Evolutionary conservation across 2,113 vertebrate species (phyloP).

Genomic region (Arenaria interpres): DNA sequence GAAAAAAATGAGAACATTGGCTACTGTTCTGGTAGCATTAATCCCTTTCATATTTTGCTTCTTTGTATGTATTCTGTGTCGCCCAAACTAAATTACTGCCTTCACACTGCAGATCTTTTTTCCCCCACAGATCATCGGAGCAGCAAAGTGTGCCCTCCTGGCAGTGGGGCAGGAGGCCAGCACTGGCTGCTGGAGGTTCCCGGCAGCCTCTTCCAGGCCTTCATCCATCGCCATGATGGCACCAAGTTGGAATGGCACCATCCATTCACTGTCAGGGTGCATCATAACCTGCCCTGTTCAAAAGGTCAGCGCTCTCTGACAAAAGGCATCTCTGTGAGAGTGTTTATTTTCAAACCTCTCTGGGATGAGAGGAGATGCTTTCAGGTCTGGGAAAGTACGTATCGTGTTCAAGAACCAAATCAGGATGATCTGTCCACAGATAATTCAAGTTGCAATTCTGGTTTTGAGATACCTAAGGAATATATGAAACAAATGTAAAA

Average conservation of each 20-base stretch:
- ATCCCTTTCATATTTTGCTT: not conserved
- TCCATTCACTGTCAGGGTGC: not conserved
- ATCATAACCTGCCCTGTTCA: not conserved
- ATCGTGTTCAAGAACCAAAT: slow-evolving; percentile 5
- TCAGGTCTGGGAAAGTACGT: not conserved
- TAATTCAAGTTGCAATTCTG: not conserved
- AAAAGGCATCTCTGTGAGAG: not conserved
- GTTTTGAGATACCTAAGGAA: slow-evolving; percentile 32
- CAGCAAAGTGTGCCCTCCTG: fast-evolving
- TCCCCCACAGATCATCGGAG: not conserved
- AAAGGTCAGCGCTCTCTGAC: not conserved
- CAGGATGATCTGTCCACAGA: not conserved
- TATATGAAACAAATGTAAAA: slow-evolving; percentile 60
- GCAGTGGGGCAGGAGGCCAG: not conserved
- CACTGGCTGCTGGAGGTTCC: not conserved
- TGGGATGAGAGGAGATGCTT: not conserved
- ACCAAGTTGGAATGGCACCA: not conserved
- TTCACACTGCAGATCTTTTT: fast-evolving
- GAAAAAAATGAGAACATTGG: not conserved
- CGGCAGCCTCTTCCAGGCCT: not conserved
- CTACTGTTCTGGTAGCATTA: not conserved
- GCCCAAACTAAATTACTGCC: not conserved
- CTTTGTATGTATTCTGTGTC: not conserved
- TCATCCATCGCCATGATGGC: not conserved
- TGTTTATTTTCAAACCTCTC: slow-evolving; percentile 25